Base-by-base conservation (phyloP, 2,888 invertebrate species). In the Tethea ocularis region DNA sequence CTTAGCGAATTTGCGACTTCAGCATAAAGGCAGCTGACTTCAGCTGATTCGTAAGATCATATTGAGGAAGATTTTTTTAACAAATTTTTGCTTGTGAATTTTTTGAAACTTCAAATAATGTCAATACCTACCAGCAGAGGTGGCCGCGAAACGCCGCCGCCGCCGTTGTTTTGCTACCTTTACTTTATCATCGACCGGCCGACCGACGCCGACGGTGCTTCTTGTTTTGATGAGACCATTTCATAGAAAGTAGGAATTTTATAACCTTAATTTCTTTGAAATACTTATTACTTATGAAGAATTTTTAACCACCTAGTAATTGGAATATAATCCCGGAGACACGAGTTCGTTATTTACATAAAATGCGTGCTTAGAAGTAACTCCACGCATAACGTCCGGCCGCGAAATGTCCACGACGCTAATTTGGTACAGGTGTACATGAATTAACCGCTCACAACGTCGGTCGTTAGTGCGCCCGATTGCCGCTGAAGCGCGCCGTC, bases 1-100 rank as follows among this genome's bases (percentile, higher is more conserved):
- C 92, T 91, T 83, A 85, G 84, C 78, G 83, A 88, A 82, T 88
- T 88, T 81, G 89, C 90, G 84, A 83, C 88, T 89, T 89, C 89
- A 88, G 90, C 90, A 89, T 88, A 90, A 91, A 91, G 83, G 79
- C 88, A 82, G 77, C 76, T 80, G 84, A 87, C 82, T 90, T 91
- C 91, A 90, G 89, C 91, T 89, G 88, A 91, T 91, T 91, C 80
- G 70, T 80, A 80, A 87, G 87, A 91, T 89, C 91, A 86, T 87
- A 89, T 89, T 88, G 86, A 84, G 77, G 78, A 78, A 72, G 74
- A 77, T 79, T 81, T 82, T 74, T 26, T 26, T 26, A 4, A 4
- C 24, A 83, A 86, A 85, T 89, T 89, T 86, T 75, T 73, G 72
- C 77, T 63, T 80, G 69, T 69, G 77, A 72, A 81, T 87, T 86